Conservation (phyloP, 2,797 vertebrate genomes). For the Pteropus rufus region DNA sequence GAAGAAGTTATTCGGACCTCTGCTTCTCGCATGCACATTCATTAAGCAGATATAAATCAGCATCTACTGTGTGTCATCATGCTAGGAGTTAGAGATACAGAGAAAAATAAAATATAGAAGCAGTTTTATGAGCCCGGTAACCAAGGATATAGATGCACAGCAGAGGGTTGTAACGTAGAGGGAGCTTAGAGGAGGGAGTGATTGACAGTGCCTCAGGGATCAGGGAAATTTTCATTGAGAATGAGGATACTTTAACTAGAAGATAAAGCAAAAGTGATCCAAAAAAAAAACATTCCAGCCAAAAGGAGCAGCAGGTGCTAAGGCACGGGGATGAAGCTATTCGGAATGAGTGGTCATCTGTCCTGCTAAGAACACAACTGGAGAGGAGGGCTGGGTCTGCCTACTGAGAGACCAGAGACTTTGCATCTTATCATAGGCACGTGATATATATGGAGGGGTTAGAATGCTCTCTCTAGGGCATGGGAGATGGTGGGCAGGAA, state of each 20-base stretch:
- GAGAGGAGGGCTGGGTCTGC: not conserved
- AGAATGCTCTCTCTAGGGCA: not conserved
- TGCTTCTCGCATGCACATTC: not conserved
- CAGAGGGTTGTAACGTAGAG: not conserved
- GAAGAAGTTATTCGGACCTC: not conserved
- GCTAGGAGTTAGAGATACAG: not conserved
- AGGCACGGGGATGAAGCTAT: not conserved
- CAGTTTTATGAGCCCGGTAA: not conserved
- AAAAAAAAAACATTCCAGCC: not conserved
- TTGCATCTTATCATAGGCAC: not conserved
- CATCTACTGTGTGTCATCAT: not conserved
- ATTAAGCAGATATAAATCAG: not conserved
- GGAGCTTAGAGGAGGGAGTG: not conserved
- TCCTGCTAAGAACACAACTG: not conserved
- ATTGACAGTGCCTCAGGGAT: not conserved
- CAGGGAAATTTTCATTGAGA: not conserved
- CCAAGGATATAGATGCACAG: not conserved
- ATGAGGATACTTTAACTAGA: not conserved
- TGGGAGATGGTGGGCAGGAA: too few species aligned
- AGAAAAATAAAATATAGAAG: not conserved
- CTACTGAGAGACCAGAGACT: not conserved
- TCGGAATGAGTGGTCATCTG: not conserved
- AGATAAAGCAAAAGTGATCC: not conserved
- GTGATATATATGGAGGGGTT: not conserved
- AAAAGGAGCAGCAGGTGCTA: not conserved